Conservation (phyloP, 2,888 invertebrate genomes). For the Parascotia fuliginaria region DNA sequence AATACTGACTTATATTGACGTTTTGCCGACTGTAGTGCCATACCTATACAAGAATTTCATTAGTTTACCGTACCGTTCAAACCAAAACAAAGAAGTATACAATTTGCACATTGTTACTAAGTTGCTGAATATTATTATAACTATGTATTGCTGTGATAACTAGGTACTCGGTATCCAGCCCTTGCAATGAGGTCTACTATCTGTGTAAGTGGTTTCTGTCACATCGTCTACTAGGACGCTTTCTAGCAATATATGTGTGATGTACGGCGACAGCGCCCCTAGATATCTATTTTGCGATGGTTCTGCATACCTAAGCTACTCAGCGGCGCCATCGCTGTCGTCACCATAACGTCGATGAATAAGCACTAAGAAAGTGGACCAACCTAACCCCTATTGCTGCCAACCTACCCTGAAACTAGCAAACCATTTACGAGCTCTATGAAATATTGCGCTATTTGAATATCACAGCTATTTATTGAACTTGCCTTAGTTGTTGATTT, state of each 20-base stretch:
- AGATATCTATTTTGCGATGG: constrained; percentile 29
- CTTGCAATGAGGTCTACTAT: no score
- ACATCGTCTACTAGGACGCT: constrained; percentile 61
- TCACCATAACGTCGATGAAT: constrained; percentile 46
- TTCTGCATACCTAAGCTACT: constrained; percentile 45
- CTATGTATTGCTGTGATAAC: no score
- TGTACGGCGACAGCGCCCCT: no score
- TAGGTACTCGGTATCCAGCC: no score
- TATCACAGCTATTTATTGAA: constrained; percentile 12
- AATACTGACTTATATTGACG: no score
- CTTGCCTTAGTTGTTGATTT: constrained; percentile 16
- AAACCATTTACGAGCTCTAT: constrained; percentile 36
- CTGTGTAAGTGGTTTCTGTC: constrained; percentile 39
- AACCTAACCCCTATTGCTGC: constrained; percentile 49
- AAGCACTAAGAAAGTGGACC: constrained; percentile 72
- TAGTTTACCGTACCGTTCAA: no score
- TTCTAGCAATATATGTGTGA: constrained; percentile 73
- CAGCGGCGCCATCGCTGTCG: constrained; percentile 22
- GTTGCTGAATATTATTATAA: no score
- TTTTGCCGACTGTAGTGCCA: no score
- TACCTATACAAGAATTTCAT: no score
- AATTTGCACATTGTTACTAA: no score
- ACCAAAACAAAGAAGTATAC: no score
- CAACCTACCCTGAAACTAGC: constrained; percentile 44
- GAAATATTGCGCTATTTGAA: constrained; percentile 25